These are phyloP conservation scores for Neogale vison DNA, from an alignment of 2,113 vertebrate species.

Conservation along the genomic window DNA sequence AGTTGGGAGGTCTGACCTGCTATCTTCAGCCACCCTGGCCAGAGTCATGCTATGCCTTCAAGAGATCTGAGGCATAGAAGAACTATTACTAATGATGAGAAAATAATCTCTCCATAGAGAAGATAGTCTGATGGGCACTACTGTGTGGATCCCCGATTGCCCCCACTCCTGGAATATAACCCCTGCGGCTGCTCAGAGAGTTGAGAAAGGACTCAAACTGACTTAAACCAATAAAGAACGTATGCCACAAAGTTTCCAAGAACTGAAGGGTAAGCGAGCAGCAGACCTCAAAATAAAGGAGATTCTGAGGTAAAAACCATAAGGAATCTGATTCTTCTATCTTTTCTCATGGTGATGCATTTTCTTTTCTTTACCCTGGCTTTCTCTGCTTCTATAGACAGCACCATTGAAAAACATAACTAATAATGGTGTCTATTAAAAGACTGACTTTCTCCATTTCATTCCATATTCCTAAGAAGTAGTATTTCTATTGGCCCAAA, in stretches of 20 bases:
- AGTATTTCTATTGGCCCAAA: background rate
- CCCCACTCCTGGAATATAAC: background rate
- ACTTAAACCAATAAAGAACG: background rate
- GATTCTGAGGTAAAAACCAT: background rate
- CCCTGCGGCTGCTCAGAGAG: accelerated
- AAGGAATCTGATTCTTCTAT: background rate
- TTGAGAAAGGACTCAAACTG: background rate
- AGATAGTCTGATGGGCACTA: background rate
- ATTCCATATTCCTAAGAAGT: background rate
- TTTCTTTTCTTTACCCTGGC: background rate
- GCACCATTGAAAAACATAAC: background rate
- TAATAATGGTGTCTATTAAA: background rate
- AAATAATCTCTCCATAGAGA: background rate
- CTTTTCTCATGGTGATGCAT: background rate
- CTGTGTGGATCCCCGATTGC: background rate
- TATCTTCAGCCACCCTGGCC: background rate
- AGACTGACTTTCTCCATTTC: background rate
- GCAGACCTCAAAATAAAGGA: background rate
- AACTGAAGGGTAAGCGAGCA: background rate
- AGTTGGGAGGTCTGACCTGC: background rate
- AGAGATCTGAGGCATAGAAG: background rate
- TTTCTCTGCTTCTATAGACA: background rate
- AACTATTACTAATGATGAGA: background rate
- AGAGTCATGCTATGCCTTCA: background rate
- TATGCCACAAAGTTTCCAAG: background rate